Evolutionary conservation across 2,797 vertebrate species (phyloP).

Genomic region (Cossypha caffra): DNA sequence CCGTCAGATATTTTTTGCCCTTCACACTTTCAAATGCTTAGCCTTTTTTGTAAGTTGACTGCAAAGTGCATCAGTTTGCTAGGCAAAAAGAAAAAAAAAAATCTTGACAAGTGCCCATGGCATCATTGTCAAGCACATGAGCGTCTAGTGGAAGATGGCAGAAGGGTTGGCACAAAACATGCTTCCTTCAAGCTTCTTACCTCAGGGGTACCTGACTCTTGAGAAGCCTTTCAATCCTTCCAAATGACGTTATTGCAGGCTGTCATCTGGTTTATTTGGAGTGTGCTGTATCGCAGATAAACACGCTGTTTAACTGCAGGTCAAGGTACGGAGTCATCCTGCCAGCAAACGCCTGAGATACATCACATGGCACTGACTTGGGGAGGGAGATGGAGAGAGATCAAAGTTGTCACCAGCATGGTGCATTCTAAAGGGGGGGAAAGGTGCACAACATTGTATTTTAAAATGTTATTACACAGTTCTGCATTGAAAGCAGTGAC

Average conservation of each 20-base stretch:
- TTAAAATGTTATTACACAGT: not conserved
- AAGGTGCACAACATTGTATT: not conserved
- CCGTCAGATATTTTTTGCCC: slow-evolving; percentile 86
- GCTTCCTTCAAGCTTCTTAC: slow-evolving; percentile 73
- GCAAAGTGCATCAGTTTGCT: slow-evolving; percentile 81
- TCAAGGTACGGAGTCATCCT: slow-evolving; percentile 57
- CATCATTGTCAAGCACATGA: slow-evolving; percentile 66
- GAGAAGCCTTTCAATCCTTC: slow-evolving; percentile 71
- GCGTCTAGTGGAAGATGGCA: slow-evolving; percentile 67
- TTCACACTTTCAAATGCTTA: slow-evolving; percentile 85
- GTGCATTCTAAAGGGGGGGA: not conserved
- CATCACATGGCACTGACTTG: slow-evolving; percentile 55
- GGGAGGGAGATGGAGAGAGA: slow-evolving; percentile 56
- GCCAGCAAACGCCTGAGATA: slow-evolving; percentile 45
- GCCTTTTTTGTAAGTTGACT: slow-evolving; percentile 84
- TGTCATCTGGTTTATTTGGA: slow-evolving; percentile 71
- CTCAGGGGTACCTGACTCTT: slow-evolving; percentile 73
- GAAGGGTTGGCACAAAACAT: slow-evolving; percentile 71
- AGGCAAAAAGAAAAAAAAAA: slow-evolving; percentile 38
- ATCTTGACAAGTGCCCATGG: slow-evolving; percentile 75
- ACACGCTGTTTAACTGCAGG: slow-evolving; percentile 69
- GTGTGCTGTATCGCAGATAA: slow-evolving; percentile 53
- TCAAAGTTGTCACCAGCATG: slow-evolving; percentile 54
- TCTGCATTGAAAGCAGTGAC: slow-evolving; percentile 36
- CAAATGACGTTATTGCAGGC: slow-evolving; percentile 53